Evolutionary conservation across 2,797 vertebrate genomes (phyloP).

Genomic region (Gila robusta): DNA sequence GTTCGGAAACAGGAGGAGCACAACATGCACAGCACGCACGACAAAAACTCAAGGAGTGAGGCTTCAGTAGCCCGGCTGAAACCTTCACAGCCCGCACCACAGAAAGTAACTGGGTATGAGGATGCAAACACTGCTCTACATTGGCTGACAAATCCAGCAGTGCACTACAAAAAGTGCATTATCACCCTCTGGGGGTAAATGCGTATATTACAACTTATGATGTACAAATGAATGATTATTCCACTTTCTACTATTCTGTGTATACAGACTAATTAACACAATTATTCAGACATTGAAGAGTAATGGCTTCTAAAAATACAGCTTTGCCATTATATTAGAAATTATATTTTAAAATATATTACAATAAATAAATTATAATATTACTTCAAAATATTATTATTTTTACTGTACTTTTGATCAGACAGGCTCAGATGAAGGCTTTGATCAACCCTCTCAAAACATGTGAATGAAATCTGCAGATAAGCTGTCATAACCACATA

Average conservation of each 20-base stretch:
- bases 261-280: not conserved
- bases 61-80: conserved; percentile 35
- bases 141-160: not conserved
- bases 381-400: not conserved
- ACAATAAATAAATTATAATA: not conserved
- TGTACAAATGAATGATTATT: not conserved
- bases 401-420: not conserved
- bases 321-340: not conserved
- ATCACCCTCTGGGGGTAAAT: conserved; percentile 58
- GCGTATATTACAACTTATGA: not conserved
- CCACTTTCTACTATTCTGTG: not conserved
- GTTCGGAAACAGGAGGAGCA: conserved; percentile 23
- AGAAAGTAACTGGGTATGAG: conserved; percentile 17
- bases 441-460: not conserved
- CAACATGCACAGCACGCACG: not conserved
- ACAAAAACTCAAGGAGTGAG: not conserved
- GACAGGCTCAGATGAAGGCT: too few species aligned
- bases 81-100: conserved; percentile 10
- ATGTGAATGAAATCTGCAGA: not conserved
- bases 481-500: not conserved
- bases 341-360: not conserved
- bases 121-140: conserved; percentile 13
- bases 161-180: not conserved
- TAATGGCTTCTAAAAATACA: not conserved
- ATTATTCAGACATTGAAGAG: not conserved